phyloP scores from a whole-genome alignment of 2,797 vertebrate species.

The Onychomys arenicola region DNA sequence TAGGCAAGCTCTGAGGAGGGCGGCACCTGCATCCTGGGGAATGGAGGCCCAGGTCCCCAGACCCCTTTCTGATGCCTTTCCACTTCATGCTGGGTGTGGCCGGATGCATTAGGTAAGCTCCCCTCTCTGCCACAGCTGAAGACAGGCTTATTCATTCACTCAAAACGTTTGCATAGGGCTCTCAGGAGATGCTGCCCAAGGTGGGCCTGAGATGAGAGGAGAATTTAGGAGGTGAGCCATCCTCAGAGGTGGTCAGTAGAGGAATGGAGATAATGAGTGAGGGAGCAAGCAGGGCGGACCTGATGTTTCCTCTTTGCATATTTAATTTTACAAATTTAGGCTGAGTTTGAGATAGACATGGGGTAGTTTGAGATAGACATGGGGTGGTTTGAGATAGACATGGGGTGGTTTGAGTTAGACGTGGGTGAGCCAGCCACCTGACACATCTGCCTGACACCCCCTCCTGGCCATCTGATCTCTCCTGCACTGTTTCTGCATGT shows the following conservation, averaged over 20 bases:
- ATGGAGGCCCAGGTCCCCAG: too few species aligned
- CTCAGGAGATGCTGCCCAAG: not conserved
- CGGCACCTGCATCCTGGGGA: not conserved
- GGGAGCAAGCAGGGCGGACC: not conserved
- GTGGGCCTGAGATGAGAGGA: not conserved
- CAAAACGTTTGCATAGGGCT: not conserved
- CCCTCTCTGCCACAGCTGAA: not conserved
- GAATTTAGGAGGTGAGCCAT: not conserved
- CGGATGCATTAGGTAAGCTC: not conserved
- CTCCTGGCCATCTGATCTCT: fast-evolving
- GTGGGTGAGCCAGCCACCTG: not conserved
- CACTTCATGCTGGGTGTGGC: not conserved
- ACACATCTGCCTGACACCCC: not conserved
- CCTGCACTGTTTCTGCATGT: too few species aligned
- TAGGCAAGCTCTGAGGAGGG: not conserved
- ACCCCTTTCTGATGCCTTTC: not conserved
- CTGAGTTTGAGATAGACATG: not conserved
- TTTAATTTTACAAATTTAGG: not conserved
- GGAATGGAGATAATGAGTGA: not conserved
- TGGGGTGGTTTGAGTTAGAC: too few species aligned
- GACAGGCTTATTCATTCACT: not conserved
- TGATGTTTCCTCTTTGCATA: not conserved
- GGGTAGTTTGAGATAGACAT: too few species aligned
- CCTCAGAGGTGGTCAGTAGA: not conserved
- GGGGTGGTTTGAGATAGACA: too few species aligned